Evolutionary conservation across 2,888 invertebrate genomes (phyloP), one percentile per base, ranked within the genome.

Genomic region (Pilophorus perplexus): DNA sequence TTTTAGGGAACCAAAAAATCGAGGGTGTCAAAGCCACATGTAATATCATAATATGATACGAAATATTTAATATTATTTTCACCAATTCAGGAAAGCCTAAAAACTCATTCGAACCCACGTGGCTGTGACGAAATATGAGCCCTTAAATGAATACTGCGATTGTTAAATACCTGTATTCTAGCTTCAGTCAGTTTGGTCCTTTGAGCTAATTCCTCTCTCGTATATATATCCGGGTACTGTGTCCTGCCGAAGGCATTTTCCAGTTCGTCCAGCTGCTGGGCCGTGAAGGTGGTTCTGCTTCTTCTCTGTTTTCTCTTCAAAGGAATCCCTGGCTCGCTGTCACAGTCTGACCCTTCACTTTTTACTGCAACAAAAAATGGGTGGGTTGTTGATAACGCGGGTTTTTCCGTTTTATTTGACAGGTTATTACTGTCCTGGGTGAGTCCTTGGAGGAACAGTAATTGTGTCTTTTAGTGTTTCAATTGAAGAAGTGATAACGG

Each of bases 191-290:
- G 82, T 68, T 90, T 91, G 0, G 95, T 95, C 64, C 91, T 83
- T 74, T 93, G 88, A 0, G 95, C 94, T 48, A 96, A 78, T 76
- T 94, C 93, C 74, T 96, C 96, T 60, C 96, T 81, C 0, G 93
- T 93, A 76, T 93, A 93, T 18, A 95, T 93, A 75, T 96, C 95
- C 0, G 97, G 96, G 76, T 97, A 96, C 75, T 95, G 95, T 0
- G 95, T 95, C 54, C 93, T 81, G 73, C 90, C 90, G 77, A 96
- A 96, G 0, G 94, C 93, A 70, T 89, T 83, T 77, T 96, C 96
- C 69, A 96, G 78, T 68, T 93, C 93, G 74, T 94, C 93, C 71
- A 95, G 77, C 75, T 96, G 95, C 74, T 93, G 90, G 0, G 93
- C 93, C 0, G 93, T 91, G 79, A 97, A 97, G 2, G 95, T 95